Percentiles rank a stretch among this genome's conserved stretches.
Conservation (phyloP, 2,797 vertebrate species). For the Yasuhikotakia modesta region DNA sequence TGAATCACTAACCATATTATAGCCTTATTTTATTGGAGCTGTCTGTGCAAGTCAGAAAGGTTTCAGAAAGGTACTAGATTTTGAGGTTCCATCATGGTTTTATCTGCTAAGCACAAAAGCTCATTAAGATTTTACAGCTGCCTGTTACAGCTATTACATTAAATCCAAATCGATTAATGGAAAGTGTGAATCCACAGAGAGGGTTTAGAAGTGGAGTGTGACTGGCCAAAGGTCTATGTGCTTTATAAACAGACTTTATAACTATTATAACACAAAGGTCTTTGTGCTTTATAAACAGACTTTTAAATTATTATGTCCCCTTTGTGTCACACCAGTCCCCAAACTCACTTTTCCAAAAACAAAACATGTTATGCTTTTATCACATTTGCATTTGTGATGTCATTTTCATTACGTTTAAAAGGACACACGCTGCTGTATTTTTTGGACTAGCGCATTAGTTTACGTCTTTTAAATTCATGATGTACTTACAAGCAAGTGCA, state of each 20-base stretch:
- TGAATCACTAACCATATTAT: not conserved
- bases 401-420: constrained; percentile 12
- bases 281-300: constrained; percentile 34
- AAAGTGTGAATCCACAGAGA: constrained; percentile 27
- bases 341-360: constrained; percentile 5
- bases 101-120: not conserved
- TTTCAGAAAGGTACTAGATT: not conserved
- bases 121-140: not conserved
- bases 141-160: constrained; percentile 19
- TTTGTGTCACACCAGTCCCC: constrained; percentile 18
- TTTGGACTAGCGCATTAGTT: constrained; percentile 10
- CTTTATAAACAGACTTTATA: constrained; percentile 32
- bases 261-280: constrained; percentile 46
- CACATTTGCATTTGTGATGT: constrained; percentile 3
- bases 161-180: constrained; percentile 43
- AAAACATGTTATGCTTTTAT: not conserved
- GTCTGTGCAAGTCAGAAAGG: not conserved
- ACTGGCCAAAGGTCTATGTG: constrained; percentile 22
- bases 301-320: constrained; percentile 36
- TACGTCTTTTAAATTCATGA: not conserved
- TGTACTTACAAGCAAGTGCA: not conserved
- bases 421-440: not conserved
- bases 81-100: not conserved
- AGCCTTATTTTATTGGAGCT: not conserved
- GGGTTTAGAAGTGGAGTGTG: constrained; percentile 7